Evolutionary conservation across 2,888 invertebrate species (phyloP).

Genomic region (Stenurella melanura): DNA sequence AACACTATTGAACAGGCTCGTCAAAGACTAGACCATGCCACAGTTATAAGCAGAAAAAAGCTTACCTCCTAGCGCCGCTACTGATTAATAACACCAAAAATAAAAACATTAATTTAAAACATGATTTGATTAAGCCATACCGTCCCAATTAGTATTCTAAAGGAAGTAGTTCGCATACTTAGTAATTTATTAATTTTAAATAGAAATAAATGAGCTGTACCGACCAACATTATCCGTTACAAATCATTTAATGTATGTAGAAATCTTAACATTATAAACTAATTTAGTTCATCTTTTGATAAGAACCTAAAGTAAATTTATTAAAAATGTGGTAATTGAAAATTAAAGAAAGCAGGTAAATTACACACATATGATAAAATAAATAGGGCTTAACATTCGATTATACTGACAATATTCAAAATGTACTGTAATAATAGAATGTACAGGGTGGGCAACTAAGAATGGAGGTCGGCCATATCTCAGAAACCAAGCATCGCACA

Average conservation of each 20-base stretch:
- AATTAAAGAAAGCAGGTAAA: not conserved
- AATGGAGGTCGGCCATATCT: too few relatives aligned
- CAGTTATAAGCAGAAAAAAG: too few relatives aligned
- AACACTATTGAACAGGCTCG: too few relatives aligned
- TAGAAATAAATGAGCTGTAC: not conserved
- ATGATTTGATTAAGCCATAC: too few relatives aligned
- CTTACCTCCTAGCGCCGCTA: too few relatives aligned
- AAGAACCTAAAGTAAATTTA: not conserved
- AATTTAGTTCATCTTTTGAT: not conserved
- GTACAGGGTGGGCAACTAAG: too few relatives aligned
- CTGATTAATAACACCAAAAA: too few relatives aligned
- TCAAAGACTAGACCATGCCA: too few relatives aligned
- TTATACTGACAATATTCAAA: not conserved
- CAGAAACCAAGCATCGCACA: too few relatives aligned
- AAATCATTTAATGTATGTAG: not conserved
- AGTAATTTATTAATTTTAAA: not conserved
- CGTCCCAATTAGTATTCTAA: not conserved
- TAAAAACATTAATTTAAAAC: too few relatives aligned
- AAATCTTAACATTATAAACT: not conserved
- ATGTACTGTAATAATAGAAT: slow-evolving; percentile 7
- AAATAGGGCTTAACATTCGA: not conserved
- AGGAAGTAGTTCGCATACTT: not conserved
- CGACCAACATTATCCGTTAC: not conserved
- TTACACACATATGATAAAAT: not conserved
- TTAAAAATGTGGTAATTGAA: slow-evolving; percentile 7